Evolutionary conservation across 2,888 invertebrate species (phyloP).

Genomic region (Xestia sexstrigata): DNA sequence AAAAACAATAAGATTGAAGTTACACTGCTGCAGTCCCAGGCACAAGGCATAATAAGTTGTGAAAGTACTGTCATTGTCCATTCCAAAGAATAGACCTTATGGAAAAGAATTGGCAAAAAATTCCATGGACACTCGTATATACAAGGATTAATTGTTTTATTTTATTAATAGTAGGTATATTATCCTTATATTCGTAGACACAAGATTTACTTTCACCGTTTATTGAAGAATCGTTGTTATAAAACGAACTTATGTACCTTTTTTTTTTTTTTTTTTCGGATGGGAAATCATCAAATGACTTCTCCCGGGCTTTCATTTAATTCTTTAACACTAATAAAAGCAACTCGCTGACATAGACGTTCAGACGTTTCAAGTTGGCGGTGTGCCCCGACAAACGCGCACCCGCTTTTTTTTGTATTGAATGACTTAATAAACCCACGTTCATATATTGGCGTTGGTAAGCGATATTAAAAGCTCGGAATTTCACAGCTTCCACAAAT

Average conservation of each 20-base stretch:
- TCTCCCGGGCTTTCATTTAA: no score
- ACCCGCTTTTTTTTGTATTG: no score
- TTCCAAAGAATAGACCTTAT: background rate
- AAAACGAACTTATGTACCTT: background rate
- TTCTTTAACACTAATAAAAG: no score
- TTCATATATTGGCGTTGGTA: no score
- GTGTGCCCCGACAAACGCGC: no score
- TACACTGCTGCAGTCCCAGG: background rate
- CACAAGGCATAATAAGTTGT: background rate
- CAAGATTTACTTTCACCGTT: background rate
- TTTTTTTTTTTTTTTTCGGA: no score
- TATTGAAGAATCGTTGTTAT: background rate
- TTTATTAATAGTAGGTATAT: background rate
- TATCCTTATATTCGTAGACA: background rate
- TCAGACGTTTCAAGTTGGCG: no score
- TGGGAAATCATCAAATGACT: no score
- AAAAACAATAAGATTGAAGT: background rate
- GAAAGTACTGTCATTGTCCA: background rate
- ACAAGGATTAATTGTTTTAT: background rate
- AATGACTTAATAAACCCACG: no score
- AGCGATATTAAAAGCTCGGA: no score
- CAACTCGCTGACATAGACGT: no score
- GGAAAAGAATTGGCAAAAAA: background rate
- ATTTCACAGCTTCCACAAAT: no score
- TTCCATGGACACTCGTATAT: background rate